Evolutionary conservation across 2,888 invertebrate species (phyloP), one percentile per base, ranked within the genome.

Genomic region (Parnassius orleans): DNA sequence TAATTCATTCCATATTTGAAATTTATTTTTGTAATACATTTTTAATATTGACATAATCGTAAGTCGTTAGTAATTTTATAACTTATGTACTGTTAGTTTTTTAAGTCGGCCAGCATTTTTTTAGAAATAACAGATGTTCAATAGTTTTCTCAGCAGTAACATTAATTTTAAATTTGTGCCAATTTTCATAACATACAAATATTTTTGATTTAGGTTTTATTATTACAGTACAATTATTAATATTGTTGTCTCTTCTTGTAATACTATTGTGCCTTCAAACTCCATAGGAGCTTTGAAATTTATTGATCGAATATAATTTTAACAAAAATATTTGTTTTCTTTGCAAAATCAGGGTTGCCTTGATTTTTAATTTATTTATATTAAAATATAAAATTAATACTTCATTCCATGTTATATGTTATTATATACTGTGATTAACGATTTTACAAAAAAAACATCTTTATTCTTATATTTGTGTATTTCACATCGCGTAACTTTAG

Each of bases 351-450:
- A 73, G 75, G 77, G 72, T 68, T 68, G 65, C 68, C 66, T 71
- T 68, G 72, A 72, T 73, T 68, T 72, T 72, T 73, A 79, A 81
- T 84, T 81, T 80, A 79, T 77, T 75, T 67, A 74, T 69, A 65
- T 54, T 66, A 67, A 68, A 62, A 33, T 33, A 33, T 33, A 33
- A 73, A 72, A 63, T 62, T 63, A 69, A 74, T 68, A 67, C 69
- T 72, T 86, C 90, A 90, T 90, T 90, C 89, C 90, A 86, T 74
- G 75, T 70, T 72, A 68, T 81, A 78, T 79, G 75, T 81, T 81
- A 80, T 75, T 82, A 81, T 75, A 81, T 79, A 80, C 85, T 89
- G 89, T 89, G 87, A 89, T 89, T 88, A 84, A 88, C 84, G 76
- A 75, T 78, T 76, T 76, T 77, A 72, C 44, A 53, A 24, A 53